Evolutionary conservation across 1,140 invertebrate species (phyloP), one percentile per base, ranked within the genome.

Genomic region (Lordiphosa stackelbergi): DNA sequence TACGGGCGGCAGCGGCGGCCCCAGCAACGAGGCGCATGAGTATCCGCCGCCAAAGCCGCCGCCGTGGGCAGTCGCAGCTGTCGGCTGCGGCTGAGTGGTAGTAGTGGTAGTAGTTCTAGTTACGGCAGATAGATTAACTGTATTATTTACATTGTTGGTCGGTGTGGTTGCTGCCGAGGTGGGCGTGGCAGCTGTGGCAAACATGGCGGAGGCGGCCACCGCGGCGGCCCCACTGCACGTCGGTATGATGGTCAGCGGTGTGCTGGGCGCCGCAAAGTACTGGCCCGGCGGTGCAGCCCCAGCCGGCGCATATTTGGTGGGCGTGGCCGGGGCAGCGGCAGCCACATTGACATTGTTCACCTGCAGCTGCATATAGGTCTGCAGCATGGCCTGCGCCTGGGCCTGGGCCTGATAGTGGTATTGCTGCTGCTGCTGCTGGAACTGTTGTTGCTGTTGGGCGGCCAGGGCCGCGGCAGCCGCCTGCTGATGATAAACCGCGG

Each of bases 101-200:
- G 75, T 66, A 73, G 70, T 83, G 66, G 73, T 79, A 86, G 75
- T 69, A 86, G 75, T 85, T 78, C 74, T 87, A 85, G 66, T 83
- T 85, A 85, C 70, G 69, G 84, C 79, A 83, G 69, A 78, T 87
- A 85, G 69, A 87, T 84, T 87, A 83, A 85, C 81, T 85, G 78
- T 85, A 74, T 85, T 87, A 78, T 85, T 85, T 74, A 77, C 69
- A 77, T 85, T 85, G 72, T 74, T 81, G 74, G 68, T 78, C 69
- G 85, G 83, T 60, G 85, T 87, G 40, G 75, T 85, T 47, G 83
- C 66, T 66, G 85, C 71, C 38, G 85, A 73, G 19, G 84, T 81
- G 56, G 84, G 69, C 40, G 81, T 81, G 43, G 85, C 74, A 48
- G 75, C 73, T 43, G 75, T 77, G 22, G 72, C 78, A 58, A 75